Evolutionary conservation across 37 sponge, comb jelly and placozoan species (phyloP).

Genomic region (Agelas oroides): DNA sequence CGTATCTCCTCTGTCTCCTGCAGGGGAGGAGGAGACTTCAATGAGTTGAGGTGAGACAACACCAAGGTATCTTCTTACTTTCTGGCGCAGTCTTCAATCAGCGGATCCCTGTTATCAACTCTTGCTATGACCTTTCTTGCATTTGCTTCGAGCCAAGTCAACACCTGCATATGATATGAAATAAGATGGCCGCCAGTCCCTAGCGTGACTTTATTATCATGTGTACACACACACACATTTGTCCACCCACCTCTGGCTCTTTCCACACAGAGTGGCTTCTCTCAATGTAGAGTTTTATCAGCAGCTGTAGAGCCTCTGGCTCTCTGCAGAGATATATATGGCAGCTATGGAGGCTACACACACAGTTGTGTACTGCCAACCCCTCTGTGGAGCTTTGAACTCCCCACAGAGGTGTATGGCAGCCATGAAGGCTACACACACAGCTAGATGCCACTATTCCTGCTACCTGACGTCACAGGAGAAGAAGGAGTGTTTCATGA

Average conservation of each 20-base stretch:
- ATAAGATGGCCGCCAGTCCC: background rate
- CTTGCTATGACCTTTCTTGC: slow-evolving; percentile 48
- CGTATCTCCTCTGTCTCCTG: slow-evolving; percentile 52
- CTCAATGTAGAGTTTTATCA: slow-evolving; percentile 78
- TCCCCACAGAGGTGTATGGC: too few species aligned
- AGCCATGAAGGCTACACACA: too few species aligned
- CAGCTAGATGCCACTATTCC: too few species aligned
- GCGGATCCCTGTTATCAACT: slow-evolving; percentile 48
- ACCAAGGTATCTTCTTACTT: slow-evolving; percentile 32
- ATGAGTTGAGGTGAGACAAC: background rate
- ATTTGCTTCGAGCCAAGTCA: slow-evolving; percentile 82
- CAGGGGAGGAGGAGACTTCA: background rate
- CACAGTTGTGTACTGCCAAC: too few species aligned
- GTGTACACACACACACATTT: background rate
- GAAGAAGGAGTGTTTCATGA: slow-evolving; percentile 39
- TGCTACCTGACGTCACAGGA: slow-evolving; percentile 38
- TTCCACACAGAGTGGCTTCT: slow-evolving; percentile 85
- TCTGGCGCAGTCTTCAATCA: slow-evolving; percentile 34
- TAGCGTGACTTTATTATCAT: background rate
- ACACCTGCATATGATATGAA: slow-evolving; percentile 43
- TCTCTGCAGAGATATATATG: slow-evolving; percentile 45
- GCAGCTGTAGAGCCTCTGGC: slow-evolving; percentile 51
- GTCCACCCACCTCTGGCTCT: slow-evolving; percentile 75
- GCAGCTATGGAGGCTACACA: too few species aligned
- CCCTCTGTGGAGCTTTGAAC: too few species aligned